Evolutionary conservation across 1,140 invertebrate genomes (phyloP), one percentile per base, ranked within the genome.

Genomic region (Harpegnathos saltator): DNA sequence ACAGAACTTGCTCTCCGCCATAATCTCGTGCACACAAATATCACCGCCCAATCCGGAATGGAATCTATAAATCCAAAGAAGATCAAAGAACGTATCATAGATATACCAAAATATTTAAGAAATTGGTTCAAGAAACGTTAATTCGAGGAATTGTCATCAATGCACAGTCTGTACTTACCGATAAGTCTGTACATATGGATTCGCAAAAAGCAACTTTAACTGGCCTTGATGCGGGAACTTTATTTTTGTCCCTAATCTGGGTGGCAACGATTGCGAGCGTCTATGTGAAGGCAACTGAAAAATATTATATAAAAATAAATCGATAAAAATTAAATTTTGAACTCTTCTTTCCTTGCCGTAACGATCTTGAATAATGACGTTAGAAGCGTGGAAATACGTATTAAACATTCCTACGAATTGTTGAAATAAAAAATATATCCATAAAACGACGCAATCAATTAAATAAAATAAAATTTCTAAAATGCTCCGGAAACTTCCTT

Each of bases 1-100:
- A 88, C 97, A 97, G 0, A 98, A 93, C 90, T 97, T 97, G 72
- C 97, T 97, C 92, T 99, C 98, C 0, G 97, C 97, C 97, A 99
- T 98, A 77, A 98, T 97, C 94, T 99, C 98, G 90, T 98, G 97
- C 3, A 99, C 98, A 74, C 97, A 97, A 59, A 99, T 98, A 93
- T 99, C 98, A 5, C 97, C 97, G 2, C 97, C 97, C 7, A 98
- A 95, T 4, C 97, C 97, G 0, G 98, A 98, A 92, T 99, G 98
- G 94, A 99, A 98, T 87, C 94, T 94, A 85, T 58, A 62, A 63
- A 78, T 71, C 54, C 62, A 74, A 29, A 14, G 26, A 29, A 59
- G 17, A 78, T 26, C 15, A 63, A 7, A 33, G 2, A 50, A 9
- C 12, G 29, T 33, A n/a, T 33, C 54, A 52, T 77, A 66, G 24